Evolutionary conservation across 2,113 vertebrate species (phyloP), one percentile per base, ranked within the genome.

Genomic region (Micromys minutus): DNA sequence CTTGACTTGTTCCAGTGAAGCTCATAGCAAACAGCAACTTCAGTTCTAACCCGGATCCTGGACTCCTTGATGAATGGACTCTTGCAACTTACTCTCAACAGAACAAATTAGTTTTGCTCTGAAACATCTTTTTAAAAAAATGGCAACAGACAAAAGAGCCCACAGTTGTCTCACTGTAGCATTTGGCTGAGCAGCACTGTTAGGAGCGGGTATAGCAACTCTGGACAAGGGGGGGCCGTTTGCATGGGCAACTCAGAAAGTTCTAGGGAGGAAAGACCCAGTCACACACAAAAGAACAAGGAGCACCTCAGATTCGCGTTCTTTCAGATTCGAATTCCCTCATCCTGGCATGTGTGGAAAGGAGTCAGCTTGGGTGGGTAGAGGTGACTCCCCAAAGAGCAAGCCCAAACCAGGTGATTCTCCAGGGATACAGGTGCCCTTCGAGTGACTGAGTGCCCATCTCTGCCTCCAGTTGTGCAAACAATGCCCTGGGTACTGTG

Each of bases 201-300:
- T 72, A 95, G 10, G 83, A 76, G 81, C 31, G 36, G 93, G 71
- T 15, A 83, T 90, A 52, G 90, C 52, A 55, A 63, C 63, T 81
- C 63, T 94, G 75, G 55, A 92, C 55, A 89, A 36, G 71, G n/a
- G 65, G 22, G 42, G 21, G 55, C 76, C 55, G 90, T 89, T 93
- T 90, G 83, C 5, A 11, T 8, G 52, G 71, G 79, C 84, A 95
- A 57, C 29, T 75, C 84, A 75, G 94, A 96, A 97, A 94, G 96
- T 45, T 67, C 75, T 95, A 96, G 94, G 96, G 94, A 97, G 92
- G 90, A 95, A 65, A 75, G 47, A 97, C 91, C 91, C 9, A 7
- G 24, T 16, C 42, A 16, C 26, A 29, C 93, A 80, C 63, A 72
- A 89, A 84, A 86, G 59, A 61, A 90, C 88, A 90, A 86, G 89